Evolutionary conservation across 2,113 vertebrate genomes (phyloP).

Genomic region (Lethenteron camtschaticum): DNA sequence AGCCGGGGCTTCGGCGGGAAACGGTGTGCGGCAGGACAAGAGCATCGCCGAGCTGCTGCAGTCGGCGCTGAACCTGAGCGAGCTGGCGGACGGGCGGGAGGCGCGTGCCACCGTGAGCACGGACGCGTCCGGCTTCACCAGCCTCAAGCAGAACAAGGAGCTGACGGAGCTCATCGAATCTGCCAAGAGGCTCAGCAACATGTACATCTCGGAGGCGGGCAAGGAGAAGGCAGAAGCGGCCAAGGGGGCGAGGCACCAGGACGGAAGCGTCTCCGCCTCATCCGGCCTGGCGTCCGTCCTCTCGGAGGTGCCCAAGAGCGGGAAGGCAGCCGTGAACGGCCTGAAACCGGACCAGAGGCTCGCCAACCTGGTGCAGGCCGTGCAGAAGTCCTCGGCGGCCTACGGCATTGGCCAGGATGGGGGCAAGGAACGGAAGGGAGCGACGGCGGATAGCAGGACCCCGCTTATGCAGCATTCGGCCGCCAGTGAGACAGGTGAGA

Average conservation of each 20-base stretch:
- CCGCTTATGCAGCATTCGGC: no score
- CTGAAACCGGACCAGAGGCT: no score
- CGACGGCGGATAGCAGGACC: no score
- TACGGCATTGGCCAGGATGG: no score
- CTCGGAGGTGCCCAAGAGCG: no score
- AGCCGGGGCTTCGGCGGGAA: neutral
- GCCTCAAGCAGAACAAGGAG: constrained; percentile 5
- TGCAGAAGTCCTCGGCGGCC: no score
- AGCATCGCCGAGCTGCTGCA: neutral
- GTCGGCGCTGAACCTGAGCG: neutral
- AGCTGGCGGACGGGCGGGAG: neutral
- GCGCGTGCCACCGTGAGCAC: neutral
- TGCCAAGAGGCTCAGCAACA: constrained; percentile 1
- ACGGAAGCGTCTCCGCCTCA: no score
- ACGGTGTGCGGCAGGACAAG: neutral
- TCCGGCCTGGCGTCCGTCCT: no score
- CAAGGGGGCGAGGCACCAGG: neutral
- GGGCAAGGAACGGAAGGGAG: no score
- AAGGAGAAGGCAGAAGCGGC: neutral
- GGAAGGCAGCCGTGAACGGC: no score
- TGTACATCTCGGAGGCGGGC: constrained; percentile 3
- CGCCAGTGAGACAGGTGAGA: no score
- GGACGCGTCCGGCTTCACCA: neutral
- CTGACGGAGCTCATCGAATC: constrained; percentile 5
- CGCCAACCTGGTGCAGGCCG: no score